phyloP scores from a whole-genome alignment of 1,140 invertebrate genomes.

The Diachasmimorpha longicaudata region DNA sequence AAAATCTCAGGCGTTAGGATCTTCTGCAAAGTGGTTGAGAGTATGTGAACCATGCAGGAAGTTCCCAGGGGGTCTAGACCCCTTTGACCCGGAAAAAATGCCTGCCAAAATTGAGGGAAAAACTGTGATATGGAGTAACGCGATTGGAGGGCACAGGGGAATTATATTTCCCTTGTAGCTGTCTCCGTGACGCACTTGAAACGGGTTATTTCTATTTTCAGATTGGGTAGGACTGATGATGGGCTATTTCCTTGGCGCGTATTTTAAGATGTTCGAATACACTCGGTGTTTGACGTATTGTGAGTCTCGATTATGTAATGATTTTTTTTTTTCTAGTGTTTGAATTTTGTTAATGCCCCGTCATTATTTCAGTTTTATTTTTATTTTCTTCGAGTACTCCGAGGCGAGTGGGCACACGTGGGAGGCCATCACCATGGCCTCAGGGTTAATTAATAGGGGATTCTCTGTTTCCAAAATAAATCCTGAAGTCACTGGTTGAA shows the following conservation, averaged over 20 bases:
- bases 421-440: no score
- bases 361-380: background rate
- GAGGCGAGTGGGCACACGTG: no score
- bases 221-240: conserved; percentile 44
- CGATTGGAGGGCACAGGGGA: conserved; percentile 46
- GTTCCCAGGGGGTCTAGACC: no score
- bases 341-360: background rate
- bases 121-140: conserved; percentile 57
- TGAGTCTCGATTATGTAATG: conserved; percentile 9
- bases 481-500: no score
- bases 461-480: no score
- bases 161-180: conserved; percentile 23
- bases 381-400: background rate
- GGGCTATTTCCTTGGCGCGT: conserved; percentile 62
- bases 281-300: background rate
- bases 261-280: conserved; percentile 53
- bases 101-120: background rate
- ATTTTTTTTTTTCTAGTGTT: background rate
- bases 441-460: no score
- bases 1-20: no score
- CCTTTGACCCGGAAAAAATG: no score
- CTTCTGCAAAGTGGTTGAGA: no score
- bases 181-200: conserved; percentile 39
- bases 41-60: no score
- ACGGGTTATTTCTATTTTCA: conserved; percentile 48